phyloP scores from a whole-genome alignment of 1,140 invertebrate genomes.

The Odontomachus brunneus region DNA sequence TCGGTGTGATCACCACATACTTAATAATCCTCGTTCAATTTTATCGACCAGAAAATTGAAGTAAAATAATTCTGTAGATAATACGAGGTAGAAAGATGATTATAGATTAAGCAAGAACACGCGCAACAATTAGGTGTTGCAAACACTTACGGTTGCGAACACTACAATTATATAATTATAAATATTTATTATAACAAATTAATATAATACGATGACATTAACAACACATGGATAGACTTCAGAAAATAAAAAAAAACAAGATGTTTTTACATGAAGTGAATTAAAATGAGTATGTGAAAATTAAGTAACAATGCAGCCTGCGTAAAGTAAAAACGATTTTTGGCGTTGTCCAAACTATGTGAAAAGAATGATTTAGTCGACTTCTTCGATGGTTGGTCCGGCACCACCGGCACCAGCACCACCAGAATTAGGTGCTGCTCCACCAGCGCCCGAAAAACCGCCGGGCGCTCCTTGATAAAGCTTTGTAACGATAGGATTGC shows the following conservation, averaged over 20 bases:
- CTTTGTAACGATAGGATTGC: slow-evolving; percentile 95
- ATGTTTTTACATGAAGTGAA: background rate
- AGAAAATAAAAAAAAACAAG: slow-evolving; percentile 42
- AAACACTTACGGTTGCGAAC: background rate
- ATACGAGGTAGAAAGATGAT: background rate
- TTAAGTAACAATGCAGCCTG: background rate
- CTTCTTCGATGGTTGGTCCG: slow-evolving; percentile 90
- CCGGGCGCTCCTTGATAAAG: slow-evolving; percentile 89
- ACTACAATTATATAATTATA: slow-evolving; percentile 25
- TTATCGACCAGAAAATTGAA: slow-evolving; percentile 66
- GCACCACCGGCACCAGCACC: slow-evolving; percentile 77
- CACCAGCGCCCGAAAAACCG: slow-evolving; percentile 83
- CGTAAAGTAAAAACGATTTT: slow-evolving; percentile 1
- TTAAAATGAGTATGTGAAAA: background rate
- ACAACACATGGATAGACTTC: background rate
- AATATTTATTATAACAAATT: slow-evolving; percentile 61
- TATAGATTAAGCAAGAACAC: background rate
- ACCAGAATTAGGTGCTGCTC: slow-evolving; percentile 74
- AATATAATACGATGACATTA: background rate
- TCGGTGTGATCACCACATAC: slow-evolving; percentile 77
- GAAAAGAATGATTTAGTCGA: slow-evolving; percentile 86
- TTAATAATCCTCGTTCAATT: slow-evolving; percentile 79
- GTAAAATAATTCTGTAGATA: background rate
- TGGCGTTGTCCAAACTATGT: background rate
- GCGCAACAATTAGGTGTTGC: too few species aligned